Evolutionary conservation across 2,888 invertebrate species (phyloP), one percentile per base, ranked within the genome.

Genomic region (Melipona beecheii): DNA sequence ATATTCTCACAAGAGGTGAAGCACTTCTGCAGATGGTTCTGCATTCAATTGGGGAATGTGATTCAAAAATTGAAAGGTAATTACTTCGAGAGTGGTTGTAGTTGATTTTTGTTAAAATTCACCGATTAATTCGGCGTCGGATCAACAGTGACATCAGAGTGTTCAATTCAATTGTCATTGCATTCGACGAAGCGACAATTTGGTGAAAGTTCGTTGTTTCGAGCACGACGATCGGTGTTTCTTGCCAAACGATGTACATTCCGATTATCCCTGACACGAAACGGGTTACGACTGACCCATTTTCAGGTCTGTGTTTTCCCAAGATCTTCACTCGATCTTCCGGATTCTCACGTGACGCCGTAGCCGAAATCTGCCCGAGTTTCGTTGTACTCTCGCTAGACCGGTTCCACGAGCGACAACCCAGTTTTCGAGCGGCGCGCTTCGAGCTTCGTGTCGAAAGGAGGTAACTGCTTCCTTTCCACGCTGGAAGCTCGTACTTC

Each of bases 371-470:
- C 60, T n/a, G 49, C n/a, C 6, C 72, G 65, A 83, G 58, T 80
- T 80, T 69, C 60, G 24, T 17, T 21, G 62, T 56, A 43, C 64
- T 83, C 62, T 80, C 62, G 50, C 43, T 50, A 21, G 56, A 74
- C 73, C 50, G 78, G 31, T 52, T 50, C 13, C 36, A 70, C 54
- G 43, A 78, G 78, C 62, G 54, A 66, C 72, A 80, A 83, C 80
- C 72, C 68, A 80, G 80, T 83, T 83, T 64, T 49, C 52, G 66
- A 75, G 76, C 36, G n/a, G 64, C 75, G 58, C 73, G 52, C 58
- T 64, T 64, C 78, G 50, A 36, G 9, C 49, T 66, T 71, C 58
- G 66, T 56, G 60, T 79, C 71, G 68, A 43, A 43, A 43, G 9
- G 9, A 43, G 43, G 9, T 43, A 69, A 76, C 70, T 70, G 70